Evolutionary conservation across 2,888 invertebrate genomes (phyloP).

Genomic region (Lordiphosa fenestrarum): DNA sequence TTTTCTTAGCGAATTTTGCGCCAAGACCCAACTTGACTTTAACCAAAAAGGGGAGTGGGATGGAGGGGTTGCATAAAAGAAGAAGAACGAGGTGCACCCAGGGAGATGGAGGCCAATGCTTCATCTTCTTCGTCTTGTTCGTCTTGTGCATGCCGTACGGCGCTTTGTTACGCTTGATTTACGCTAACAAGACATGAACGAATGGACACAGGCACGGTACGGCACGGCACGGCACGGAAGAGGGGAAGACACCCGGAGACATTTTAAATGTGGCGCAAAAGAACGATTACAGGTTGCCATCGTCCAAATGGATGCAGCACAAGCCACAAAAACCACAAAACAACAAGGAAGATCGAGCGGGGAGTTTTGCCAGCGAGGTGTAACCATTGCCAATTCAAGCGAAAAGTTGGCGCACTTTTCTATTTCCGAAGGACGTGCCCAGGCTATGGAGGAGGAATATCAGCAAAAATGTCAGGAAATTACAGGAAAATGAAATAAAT

Average conservation of each 20-base stretch:
- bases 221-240: conserved; percentile 24
- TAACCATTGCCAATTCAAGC: conserved; percentile 68
- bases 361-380: conserved; percentile 36
- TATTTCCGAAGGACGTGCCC: conserved; percentile 64
- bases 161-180: conserved; percentile 74
- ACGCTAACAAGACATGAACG: conserved; percentile 75
- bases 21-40: conserved; percentile 50
- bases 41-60: conserved; percentile 11
- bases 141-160: conserved; percentile 43
- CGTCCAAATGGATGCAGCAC: neutral
- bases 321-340: conserved; percentile 4
- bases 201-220: conserved; percentile 57
- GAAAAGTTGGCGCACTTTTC: conserved; percentile 74
- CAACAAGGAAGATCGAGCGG: conserved; percentile 4
- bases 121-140: conserved; percentile 39
- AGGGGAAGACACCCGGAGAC: conserved; percentile 59
- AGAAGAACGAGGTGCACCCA: conserved; percentile 8
- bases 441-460: conserved; percentile 29
- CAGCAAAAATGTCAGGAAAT: conserved; percentile 70
- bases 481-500: conserved; percentile 75
- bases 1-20: conserved; percentile 52
- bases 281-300: conserved; percentile 68
- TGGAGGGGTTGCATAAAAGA: neutral
- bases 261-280: conserved; percentile 72
- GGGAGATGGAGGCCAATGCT: conserved; percentile 39